Percentiles rank a stretch among this genome's conserved stretches.
Conservation (phyloP, 1,140 invertebrate genomes). For the Proales similis region DNA sequence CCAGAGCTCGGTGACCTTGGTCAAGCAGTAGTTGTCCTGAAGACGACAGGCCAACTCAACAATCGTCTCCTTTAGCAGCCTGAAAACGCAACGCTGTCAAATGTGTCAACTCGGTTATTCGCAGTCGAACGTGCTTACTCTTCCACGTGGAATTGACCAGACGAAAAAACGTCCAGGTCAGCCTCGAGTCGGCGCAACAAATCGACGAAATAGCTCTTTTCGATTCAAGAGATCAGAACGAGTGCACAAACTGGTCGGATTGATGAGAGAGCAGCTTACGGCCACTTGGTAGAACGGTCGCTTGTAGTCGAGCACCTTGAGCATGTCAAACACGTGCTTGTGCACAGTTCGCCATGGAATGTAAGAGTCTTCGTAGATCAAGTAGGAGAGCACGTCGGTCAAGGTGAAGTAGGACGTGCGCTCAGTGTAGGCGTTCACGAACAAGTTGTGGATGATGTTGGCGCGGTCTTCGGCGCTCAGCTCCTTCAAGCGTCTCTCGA, state of each 20-base stretch:
- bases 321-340: constrained; percentile 13
- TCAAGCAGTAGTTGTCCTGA: constrained; percentile 19
- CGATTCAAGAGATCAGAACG: too few relatives aligned
- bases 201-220: constrained; percentile 4
- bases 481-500: background rate
- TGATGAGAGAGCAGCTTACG: too few relatives aligned
- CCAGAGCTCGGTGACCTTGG: constrained; percentile 24
- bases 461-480: constrained; percentile 20
- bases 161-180: constrained; percentile 10
- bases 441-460: constrained; percentile 31
- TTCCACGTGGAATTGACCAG: constrained; percentile 5
- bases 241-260: background rate
- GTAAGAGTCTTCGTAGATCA: constrained; percentile 11
- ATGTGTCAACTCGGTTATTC: background rate
- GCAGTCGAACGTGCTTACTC: background rate
- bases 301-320: constrained; percentile 25
- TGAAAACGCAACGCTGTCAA: constrained; percentile 7
- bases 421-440: constrained; percentile 27
- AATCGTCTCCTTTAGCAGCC: constrained; percentile 34
- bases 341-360: constrained; percentile 34
- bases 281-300: constrained; percentile 3
- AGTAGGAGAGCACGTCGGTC: constrained; percentile 16
- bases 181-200: constrained; percentile 20
- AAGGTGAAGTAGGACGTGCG: constrained; percentile 19
- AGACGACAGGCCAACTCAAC: constrained; percentile 27